phyloP scores from a whole-genome alignment of 1,140 invertebrate species.

The Manduca sexta region DNA sequence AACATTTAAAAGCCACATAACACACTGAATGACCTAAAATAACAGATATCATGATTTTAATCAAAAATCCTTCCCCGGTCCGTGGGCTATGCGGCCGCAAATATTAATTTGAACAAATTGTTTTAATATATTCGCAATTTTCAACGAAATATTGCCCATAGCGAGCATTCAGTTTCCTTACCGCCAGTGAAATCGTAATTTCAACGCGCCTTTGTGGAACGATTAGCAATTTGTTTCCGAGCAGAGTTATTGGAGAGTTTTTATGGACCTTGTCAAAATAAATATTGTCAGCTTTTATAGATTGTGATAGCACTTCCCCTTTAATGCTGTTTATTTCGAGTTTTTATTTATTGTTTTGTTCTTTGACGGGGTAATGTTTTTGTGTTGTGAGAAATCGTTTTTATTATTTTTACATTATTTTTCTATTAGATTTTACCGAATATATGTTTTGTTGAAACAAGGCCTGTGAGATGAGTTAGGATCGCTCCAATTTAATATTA shows the following conservation, averaged over 20 bases:
- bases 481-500: no score
- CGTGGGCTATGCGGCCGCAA: constrained; percentile 1
- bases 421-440: no score
- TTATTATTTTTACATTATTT: no score
- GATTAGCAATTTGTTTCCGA: constrained; percentile 16
- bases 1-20: no score
- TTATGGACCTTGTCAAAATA: not conserved
- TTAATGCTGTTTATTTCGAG: no score
- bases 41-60: not conserved
- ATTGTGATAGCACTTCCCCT: no score
- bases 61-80: not conserved
- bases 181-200: constrained; percentile 5
- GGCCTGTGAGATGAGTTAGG: no score
- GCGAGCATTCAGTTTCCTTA: constrained; percentile 1
- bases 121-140: constrained; percentile 24
- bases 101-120: constrained; percentile 19
- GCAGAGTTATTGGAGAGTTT: not conserved
- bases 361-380: no score
- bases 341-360: not conserved
- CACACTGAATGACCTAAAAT: no score
- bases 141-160: constrained; percentile 4
- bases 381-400: no score
- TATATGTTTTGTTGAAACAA: no score
- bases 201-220: constrained; percentile 7
- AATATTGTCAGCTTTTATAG: no score